Conservation (phyloP, 2,113 vertebrate genomes). For the Donacobius atricapilla region DNA sequence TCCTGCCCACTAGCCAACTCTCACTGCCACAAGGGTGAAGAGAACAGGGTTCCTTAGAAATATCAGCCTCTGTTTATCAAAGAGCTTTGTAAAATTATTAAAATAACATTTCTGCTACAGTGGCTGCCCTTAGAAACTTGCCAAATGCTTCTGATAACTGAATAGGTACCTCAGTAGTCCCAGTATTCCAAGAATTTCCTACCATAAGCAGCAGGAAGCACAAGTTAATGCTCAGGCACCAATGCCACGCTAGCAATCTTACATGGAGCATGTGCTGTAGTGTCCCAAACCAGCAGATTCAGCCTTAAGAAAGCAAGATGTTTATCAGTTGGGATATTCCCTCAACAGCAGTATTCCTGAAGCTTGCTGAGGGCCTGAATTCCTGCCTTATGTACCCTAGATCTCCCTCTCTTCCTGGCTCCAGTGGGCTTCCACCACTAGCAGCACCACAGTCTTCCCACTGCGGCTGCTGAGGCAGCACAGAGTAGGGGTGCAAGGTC, state of each 20-base stretch:
- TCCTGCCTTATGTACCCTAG: background rate
- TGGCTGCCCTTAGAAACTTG: background rate
- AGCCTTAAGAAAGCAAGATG: background rate
- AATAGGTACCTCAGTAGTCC: constrained; percentile 39
- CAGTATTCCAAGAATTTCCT: constrained; percentile 58
- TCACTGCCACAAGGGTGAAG: background rate
- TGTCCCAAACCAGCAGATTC: background rate
- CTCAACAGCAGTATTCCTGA: background rate
- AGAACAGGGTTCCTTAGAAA: constrained; percentile 55
- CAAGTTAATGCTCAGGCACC: background rate
- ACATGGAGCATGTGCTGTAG: fast-evolving
- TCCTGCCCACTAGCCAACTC: constrained; percentile 18
- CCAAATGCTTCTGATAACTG: constrained; percentile 41
- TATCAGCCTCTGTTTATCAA: constrained; percentile 38
- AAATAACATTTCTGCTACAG: constrained; percentile 45
- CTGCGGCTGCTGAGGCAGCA: background rate
- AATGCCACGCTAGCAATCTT: background rate
- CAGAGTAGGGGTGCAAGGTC: background rate
- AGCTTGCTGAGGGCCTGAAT: background rate
- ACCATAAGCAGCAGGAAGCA: background rate
- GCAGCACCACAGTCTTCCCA: background rate
- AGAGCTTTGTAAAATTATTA: constrained; percentile 51
- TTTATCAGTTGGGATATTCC: background rate
- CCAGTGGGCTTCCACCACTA: background rate
- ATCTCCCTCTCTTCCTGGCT: background rate